Percentiles rank a stretch among this genome's conserved stretches.
Conservation (phyloP, 2,113 vertebrate species). For the Mionectes macconnelli region DNA sequence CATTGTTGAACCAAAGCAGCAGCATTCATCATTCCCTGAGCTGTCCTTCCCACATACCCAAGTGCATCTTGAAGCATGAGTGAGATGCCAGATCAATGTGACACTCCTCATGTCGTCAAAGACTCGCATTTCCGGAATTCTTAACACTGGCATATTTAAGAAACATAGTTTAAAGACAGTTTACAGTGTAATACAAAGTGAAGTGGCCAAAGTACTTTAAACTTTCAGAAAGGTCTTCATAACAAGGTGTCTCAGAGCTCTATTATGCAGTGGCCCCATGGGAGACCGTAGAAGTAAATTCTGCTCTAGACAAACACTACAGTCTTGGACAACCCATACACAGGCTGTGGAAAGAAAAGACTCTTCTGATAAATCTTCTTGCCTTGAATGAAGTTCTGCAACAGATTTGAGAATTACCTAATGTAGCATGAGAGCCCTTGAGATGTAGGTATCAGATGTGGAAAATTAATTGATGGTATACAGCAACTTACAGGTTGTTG, state of each 20-base stretch:
- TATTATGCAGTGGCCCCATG: rapidly evolving
- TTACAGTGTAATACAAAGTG: neutral
- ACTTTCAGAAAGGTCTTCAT: neutral
- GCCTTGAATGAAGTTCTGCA: neutral
- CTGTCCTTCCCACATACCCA: neutral
- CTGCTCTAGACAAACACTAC: neutral
- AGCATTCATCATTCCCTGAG: neutral
- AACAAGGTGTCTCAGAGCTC: neutral
- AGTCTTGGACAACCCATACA: neutral
- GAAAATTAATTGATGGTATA: neutral
- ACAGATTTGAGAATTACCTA: neutral
- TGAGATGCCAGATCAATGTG: neutral
- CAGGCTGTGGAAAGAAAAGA: neutral
- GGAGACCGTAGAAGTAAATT: neutral
- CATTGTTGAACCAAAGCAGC: neutral
- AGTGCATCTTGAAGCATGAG: neutral
- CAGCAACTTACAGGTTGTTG: neutral
- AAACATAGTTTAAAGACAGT: neutral
- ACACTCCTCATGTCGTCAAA: neutral
- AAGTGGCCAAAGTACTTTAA: neutral
- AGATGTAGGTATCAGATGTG: neutral
- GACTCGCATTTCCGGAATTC: neutral
- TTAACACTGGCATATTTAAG: neutral
- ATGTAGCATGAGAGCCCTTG: neutral
- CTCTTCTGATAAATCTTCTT: neutral